phyloP scores from a whole-genome alignment of 2,888 invertebrate species.

The Coenonympha glycerion region DNA sequence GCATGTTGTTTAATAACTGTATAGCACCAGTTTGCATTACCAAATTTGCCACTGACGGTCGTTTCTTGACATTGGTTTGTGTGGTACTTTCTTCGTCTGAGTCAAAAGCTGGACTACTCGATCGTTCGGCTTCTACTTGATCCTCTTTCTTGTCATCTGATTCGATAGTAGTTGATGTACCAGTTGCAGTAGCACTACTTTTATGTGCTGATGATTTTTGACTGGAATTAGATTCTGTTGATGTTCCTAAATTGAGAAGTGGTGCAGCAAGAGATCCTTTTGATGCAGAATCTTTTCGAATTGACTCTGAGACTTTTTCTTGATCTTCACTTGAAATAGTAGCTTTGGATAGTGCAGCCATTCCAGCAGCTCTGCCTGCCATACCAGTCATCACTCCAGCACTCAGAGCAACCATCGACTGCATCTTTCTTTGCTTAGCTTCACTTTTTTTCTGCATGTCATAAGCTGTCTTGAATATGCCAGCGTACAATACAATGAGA shows the following conservation, averaged over 20 bases:
- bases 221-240: constrained; percentile 77
- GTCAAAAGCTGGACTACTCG: constrained; percentile 95
- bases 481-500: constrained; percentile 95
- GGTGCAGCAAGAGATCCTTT: constrained; percentile 63
- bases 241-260: constrained; percentile 58
- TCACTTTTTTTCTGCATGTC: constrained; percentile 98
- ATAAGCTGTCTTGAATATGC: constrained; percentile 97
- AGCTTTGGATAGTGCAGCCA: constrained; percentile 87
- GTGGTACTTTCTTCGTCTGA: constrained; percentile 92
- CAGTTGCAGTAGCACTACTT: constrained; percentile 75
- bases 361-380: constrained; percentile 91
- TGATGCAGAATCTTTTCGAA: constrained; percentile 58
- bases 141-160: constrained; percentile 69
- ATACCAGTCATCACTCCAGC: constrained; percentile 94
- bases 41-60: constrained; percentile 81
- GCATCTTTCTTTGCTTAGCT: constrained; percentile 96
- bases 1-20: constrained; percentile 72
- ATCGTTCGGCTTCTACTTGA: constrained; percentile 81
- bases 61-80: constrained; percentile 75
- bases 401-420: constrained; percentile 93
- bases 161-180: constrained; percentile 73
- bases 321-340: constrained; percentile 83
- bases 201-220: constrained; percentile 77
- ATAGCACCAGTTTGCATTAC: constrained; percentile 80
- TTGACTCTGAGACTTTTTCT: constrained; percentile 69